Percentiles rank a stretch among this genome's conserved stretches.
Evolutionary conservation across 35 echinoderm and acorn worm species (phyloP).

Genomic region (Ptychodera flava): DNA sequence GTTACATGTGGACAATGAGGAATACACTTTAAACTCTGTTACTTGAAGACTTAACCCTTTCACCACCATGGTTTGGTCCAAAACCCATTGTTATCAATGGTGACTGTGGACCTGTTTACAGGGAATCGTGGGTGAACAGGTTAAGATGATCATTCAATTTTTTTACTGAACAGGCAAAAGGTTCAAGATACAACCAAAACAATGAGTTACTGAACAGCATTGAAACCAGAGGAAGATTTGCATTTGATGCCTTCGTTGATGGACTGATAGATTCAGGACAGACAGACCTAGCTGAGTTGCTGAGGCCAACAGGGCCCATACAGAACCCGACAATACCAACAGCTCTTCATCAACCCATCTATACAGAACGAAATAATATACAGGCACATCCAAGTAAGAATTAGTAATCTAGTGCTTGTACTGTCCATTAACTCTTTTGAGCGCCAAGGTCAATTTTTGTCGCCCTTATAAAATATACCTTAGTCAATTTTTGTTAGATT

Average conservation of each 20-base stretch:
- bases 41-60: too few relatives aligned
- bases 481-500: too few relatives aligned
- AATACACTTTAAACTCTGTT: too few relatives aligned
- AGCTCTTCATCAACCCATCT: not conserved
- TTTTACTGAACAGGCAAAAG: slow-evolving; percentile 38
- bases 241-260: slow-evolving; percentile 43
- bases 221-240: slow-evolving; percentile 69
- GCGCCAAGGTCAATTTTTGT: not conserved
- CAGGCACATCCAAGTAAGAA: slow-evolving; percentile 2
- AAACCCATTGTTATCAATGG: too few relatives aligned
- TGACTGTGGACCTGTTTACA: too few relatives aligned
- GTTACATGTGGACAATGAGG: too few relatives aligned
- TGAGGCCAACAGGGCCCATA: slow-evolving; percentile 8
- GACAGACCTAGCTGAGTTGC: slow-evolving; percentile 32
- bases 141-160: too few relatives aligned
- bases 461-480: too few relatives aligned
- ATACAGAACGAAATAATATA: not conserved
- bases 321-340: not conserved
- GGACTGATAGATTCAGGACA: slow-evolving; percentile 46
- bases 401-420: not conserved
- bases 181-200: slow-evolving; percentile 17
- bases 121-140: too few relatives aligned
- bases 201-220: slow-evolving; percentile 49
- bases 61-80: too few relatives aligned
- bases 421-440: not conserved